Percentiles rank a stretch among this genome's conserved stretches.
Conservation (phyloP, 2,888 invertebrate species). For the Rhagium mordax region DNA sequence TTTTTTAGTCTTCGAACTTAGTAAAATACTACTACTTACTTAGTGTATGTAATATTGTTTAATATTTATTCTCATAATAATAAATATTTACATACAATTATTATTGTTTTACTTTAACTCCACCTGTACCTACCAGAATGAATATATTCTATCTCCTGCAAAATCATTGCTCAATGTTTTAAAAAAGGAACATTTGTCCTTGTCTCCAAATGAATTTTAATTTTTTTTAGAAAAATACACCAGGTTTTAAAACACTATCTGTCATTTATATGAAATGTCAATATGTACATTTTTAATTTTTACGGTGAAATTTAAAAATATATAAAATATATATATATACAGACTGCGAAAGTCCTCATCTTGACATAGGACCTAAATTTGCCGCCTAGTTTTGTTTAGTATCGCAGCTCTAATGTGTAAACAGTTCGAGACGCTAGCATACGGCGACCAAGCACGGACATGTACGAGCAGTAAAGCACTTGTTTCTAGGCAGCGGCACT, state of each 20-base stretch:
- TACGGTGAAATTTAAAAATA: background rate
- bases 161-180: background rate
- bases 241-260: background rate
- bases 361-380: too few species aligned
- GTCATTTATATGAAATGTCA: background rate
- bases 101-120: slow-evolving; percentile 1
- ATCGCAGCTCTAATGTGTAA: too few species aligned
- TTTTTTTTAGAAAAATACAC: slow-evolving; percentile 7
- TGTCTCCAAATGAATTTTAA: background rate
- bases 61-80: background rate
- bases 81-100: background rate
- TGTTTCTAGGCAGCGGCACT: too few species aligned
- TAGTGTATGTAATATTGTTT: background rate
- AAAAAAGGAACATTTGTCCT: background rate
- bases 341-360: too few species aligned
- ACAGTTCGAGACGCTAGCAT: too few species aligned
- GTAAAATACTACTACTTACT: background rate
- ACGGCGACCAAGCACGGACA: too few species aligned
- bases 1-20: background rate
- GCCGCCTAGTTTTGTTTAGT: too few species aligned
- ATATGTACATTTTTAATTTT: background rate
- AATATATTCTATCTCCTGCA: too few species aligned
- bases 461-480: too few species aligned
- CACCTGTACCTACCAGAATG: too few species aligned
- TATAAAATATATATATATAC: too few species aligned